phyloP scores from a whole-genome alignment of 2,797 vertebrate genomes.

The Taeniopygia guttata region DNA sequence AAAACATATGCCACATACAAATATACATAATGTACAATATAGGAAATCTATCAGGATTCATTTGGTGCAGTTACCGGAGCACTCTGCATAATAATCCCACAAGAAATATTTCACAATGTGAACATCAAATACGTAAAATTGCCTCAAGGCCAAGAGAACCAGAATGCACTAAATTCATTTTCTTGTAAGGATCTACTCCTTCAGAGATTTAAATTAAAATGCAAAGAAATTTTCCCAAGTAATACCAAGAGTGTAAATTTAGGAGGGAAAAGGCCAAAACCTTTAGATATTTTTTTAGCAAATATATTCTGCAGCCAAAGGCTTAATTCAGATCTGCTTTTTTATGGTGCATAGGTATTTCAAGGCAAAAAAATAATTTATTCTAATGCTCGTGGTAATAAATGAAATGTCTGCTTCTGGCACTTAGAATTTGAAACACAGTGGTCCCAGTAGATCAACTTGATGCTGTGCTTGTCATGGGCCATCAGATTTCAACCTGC shows the following conservation, averaged over 20 bases:
- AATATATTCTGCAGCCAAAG: neutral
- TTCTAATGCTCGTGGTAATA: neutral
- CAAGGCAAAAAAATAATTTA: neutral
- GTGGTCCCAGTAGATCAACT: neutral
- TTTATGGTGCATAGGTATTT: neutral
- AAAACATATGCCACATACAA: neutral
- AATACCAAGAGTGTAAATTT: neutral
- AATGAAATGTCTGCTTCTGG: neutral
- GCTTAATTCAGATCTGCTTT: neutral
- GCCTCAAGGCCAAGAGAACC: neutral
- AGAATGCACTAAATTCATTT: neutral
- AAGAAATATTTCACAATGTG: neutral
- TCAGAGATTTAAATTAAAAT: neutral
- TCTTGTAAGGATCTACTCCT: neutral
- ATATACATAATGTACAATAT: neutral
- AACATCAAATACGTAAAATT: neutral
- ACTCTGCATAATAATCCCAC: neutral
- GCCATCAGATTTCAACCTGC: neutral
- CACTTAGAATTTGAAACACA: neutral
- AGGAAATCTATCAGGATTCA: slow-evolving; percentile 9
- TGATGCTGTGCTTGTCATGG: neutral
- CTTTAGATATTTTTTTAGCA: neutral
- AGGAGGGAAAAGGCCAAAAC: neutral
- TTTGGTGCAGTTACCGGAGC: neutral
- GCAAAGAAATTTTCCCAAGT: neutral